Evolutionary conservation across 2,797 vertebrate species (phyloP).

Genomic region (Falco concolor): DNA sequence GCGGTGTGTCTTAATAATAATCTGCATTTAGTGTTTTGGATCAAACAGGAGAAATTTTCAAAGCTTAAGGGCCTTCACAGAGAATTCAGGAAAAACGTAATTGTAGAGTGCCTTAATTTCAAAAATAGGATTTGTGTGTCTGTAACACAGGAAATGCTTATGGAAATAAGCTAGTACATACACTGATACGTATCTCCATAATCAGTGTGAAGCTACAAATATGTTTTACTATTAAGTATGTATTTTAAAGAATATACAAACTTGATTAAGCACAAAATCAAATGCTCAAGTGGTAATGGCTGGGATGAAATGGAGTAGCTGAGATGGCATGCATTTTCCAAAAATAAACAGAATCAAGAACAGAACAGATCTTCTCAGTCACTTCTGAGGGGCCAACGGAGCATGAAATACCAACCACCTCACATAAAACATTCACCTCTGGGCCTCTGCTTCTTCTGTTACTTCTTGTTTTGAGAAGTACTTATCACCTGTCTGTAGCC

Average conservation of each 20-base stretch:
- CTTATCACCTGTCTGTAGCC: neutral
- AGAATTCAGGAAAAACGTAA: neutral
- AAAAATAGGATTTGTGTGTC: neutral
- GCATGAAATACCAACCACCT: neutral
- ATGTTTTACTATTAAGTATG: neutral
- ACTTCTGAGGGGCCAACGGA: neutral
- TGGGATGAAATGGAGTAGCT: neutral
- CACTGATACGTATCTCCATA: neutral
- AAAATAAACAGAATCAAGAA: neutral
- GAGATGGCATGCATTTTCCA: neutral
- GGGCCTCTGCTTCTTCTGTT: neutral
- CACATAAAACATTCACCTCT: neutral
- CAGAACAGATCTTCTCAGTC: neutral
- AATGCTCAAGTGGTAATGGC: neutral
- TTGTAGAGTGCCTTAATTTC: neutral
- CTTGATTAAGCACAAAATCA: neutral
- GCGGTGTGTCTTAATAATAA: neutral
- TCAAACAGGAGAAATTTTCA: neutral
- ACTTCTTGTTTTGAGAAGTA: neutral
- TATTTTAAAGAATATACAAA: neutral
- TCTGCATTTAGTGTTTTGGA: neutral
- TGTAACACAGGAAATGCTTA: constrained; percentile 16
- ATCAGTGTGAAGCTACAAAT: neutral
- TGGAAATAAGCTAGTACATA: neutral
- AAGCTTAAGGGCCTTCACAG: neutral